phyloP scores from a whole-genome alignment of 2,888 invertebrate genomes.

The Tholera decimalis region DNA sequence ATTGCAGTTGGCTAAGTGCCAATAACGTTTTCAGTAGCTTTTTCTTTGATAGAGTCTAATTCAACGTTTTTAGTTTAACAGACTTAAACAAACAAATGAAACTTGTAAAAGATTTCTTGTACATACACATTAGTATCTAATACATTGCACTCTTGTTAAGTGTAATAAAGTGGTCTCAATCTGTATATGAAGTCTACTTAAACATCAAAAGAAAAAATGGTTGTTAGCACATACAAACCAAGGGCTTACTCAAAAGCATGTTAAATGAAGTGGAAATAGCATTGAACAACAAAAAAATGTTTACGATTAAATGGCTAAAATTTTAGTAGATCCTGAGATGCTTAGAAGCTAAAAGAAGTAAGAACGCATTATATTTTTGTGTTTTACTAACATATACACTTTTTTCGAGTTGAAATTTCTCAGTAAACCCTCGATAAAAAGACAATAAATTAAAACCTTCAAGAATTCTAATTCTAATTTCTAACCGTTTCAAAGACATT shows the following conservation, averaged over 20 bases:
- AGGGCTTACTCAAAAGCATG: too few relatives aligned
- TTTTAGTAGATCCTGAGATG: too few relatives aligned
- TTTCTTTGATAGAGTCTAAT: slow-evolving; percentile 13
- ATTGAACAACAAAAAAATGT: too few relatives aligned
- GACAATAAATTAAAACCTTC: too few relatives aligned
- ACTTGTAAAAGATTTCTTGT: neutral
- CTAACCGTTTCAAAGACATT: neutral
- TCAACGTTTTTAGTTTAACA: slow-evolving; percentile 22
- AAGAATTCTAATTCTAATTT: neutral
- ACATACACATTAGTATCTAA: neutral
- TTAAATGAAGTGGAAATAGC: too few relatives aligned
- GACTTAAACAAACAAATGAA: neutral
- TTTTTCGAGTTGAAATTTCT: too few relatives aligned
- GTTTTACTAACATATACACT: too few relatives aligned
- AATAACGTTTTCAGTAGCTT: slow-evolving; percentile 16
- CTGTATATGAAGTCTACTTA: neutral
- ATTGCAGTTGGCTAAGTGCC: slow-evolving; percentile 20
- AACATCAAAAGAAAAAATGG: neutral
- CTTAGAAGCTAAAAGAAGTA: too few relatives aligned
- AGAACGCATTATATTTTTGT: too few relatives aligned
- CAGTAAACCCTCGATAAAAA: too few relatives aligned
- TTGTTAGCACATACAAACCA: too few relatives aligned
- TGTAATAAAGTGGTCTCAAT: neutral
- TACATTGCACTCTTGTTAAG: neutral
- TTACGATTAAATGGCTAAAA: too few relatives aligned